Conservation (phyloP, 1,140 invertebrate species). For the Pemphigus obesinymphae region DNA sequence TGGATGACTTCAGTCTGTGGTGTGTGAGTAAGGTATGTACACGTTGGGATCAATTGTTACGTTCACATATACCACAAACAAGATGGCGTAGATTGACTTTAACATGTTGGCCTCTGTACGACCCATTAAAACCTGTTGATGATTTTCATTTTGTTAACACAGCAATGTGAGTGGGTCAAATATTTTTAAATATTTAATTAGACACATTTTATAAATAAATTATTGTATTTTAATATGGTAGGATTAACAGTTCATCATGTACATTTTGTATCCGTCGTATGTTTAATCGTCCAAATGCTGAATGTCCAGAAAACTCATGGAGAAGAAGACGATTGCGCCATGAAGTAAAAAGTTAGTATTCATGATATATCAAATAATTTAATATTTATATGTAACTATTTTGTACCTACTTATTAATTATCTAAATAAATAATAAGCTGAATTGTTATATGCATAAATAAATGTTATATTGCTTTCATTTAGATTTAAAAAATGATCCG, state of each 20-base stretch:
- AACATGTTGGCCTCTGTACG: constrained; percentile 76
- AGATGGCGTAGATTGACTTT: constrained; percentile 73
- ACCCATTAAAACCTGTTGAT: constrained; percentile 62
- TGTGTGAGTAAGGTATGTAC: constrained; percentile 78
- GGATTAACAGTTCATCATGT: constrained; percentile 74
- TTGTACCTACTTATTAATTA: neutral
- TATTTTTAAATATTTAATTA: neutral
- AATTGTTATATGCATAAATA: no score
- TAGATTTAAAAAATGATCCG: constrained; percentile 70
- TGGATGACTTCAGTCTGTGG: constrained; percentile 88
- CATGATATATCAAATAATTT: neutral
- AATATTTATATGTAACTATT: neutral
- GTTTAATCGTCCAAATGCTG: constrained; percentile 59
- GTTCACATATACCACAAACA: constrained; percentile 65
- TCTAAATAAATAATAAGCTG: no score
- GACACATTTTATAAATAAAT: neutral
- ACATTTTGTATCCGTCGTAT: constrained; percentile 77
- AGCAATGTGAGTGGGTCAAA: constrained; percentile 49
- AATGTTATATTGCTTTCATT: constrained; percentile 40
- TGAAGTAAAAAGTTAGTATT: constrained; percentile 62
- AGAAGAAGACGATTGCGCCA: constrained; percentile 66
- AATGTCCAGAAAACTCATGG: constrained; percentile 67
- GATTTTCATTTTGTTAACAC: constrained; percentile 74
- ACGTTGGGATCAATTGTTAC: constrained; percentile 75
- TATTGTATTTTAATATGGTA: constrained; percentile 9